Percentiles rank a stretch among this genome's conserved stretches.
These are phyloP conservation scores for Pangasianodon gigas DNA, from an alignment of 2,113 vertebrate species.

Conservation along the genomic window DNA sequence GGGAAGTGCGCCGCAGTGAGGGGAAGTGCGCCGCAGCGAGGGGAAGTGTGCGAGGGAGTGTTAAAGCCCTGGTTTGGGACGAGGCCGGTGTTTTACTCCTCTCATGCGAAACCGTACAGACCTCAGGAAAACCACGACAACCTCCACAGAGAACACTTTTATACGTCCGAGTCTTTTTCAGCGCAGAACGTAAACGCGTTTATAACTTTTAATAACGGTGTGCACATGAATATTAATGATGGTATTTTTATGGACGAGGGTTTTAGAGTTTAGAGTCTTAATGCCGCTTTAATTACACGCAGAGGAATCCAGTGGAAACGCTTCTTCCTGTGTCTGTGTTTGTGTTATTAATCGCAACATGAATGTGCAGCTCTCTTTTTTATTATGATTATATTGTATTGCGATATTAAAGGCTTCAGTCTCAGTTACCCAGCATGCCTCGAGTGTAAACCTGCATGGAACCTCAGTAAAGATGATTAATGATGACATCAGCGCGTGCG, in stretches of 20 bases:
- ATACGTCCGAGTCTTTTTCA: conserved; percentile 43
- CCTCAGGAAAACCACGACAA: conserved; percentile 49
- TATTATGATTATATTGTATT: background rate
- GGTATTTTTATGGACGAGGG: conserved; percentile 28
- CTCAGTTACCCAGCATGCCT: conserved; percentile 51
- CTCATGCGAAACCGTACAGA: conserved; percentile 46
- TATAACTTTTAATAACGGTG: conserved; percentile 11
- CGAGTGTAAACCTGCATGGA: conserved; percentile 49
- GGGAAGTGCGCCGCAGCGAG: background rate
- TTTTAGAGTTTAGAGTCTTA: conserved; percentile 15
- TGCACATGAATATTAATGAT: background rate
- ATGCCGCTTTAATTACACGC: conserved; percentile 1
- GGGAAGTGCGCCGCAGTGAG: background rate
- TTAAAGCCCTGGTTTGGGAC: conserved; percentile 17
- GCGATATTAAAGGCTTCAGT: conserved; percentile 28
- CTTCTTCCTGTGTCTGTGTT: conserved; percentile 1
- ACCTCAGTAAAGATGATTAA: conserved; percentile 48
- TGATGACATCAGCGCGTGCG: background rate
- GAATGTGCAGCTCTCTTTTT: conserved; percentile 3
- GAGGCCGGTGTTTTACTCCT: conserved; percentile 32
- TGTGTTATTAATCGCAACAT: background rate
- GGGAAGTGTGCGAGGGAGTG: conserved; percentile 14
- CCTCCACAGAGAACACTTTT: conserved; percentile 38
- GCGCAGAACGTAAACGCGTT: background rate
- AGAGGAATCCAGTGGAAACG: background rate